phyloP scores from a whole-genome alignment of 2,113 vertebrate species.

The Verasper variegatus region DNA sequence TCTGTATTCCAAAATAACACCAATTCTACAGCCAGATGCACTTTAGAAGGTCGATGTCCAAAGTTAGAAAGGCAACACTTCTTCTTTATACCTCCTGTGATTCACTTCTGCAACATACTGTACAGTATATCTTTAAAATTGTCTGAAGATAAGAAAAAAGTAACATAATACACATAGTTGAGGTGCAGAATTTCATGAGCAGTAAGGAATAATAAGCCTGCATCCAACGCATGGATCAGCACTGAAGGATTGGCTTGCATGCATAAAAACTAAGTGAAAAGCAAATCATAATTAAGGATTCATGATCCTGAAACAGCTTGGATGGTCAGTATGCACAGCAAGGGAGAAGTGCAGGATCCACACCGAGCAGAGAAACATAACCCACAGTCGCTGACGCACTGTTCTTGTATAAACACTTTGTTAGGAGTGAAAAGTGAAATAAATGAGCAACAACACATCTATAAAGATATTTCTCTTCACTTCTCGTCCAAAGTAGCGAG shows the following conservation, averaged over 20 bases:
- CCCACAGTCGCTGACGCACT: constrained; percentile 26
- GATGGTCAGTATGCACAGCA: constrained; percentile 43
- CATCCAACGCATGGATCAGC: constrained; percentile 30
- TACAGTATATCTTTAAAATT: constrained; percentile 26
- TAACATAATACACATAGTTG: constrained; percentile 9
- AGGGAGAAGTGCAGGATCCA: constrained; percentile 34
- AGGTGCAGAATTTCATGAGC: constrained; percentile 31
- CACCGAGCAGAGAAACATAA: constrained; percentile 51
- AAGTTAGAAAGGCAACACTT: background rate
- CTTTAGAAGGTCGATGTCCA: background rate
- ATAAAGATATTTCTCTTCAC: constrained; percentile 49
- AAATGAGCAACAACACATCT: constrained; percentile 59
- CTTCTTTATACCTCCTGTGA: background rate
- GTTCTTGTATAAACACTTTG: constrained; percentile 68
- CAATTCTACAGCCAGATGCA: constrained; percentile 4
- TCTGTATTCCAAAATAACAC: background rate
- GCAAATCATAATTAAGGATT: constrained; percentile 34
- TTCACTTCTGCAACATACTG: constrained; percentile 20
- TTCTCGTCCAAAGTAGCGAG: constrained; percentile 36
- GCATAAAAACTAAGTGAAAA: constrained; percentile 44
- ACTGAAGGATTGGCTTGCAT: constrained; percentile 55
- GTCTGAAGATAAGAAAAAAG: constrained; percentile 13
- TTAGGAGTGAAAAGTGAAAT: constrained; percentile 55
- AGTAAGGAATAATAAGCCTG: constrained; percentile 37
- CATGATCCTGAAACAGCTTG: constrained; percentile 58